These are phyloP conservation scores for Perodicticus potto DNA, from an alignment of 2,797 vertebrate species.

Conservation along the genomic window DNA sequence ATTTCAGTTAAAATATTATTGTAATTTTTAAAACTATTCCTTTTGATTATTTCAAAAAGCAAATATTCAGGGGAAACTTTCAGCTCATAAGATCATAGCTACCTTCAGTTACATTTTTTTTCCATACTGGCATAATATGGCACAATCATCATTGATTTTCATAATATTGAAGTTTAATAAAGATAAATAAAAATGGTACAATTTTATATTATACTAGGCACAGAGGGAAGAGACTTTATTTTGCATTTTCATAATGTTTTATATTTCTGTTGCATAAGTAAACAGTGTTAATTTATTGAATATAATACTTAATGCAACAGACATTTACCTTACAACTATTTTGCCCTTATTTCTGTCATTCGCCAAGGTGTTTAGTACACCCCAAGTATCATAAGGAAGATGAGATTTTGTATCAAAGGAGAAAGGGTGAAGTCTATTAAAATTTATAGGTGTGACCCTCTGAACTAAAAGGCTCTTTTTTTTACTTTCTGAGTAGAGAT, in stretches of 20 bases:
- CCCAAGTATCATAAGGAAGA: background rate
- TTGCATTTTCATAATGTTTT: background rate
- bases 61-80: background rate
- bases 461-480: background rate
- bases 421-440: background rate
- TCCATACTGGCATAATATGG: background rate
- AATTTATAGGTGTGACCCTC: background rate
- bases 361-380: background rate
- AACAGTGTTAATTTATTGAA: background rate
- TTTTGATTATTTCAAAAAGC: constrained; percentile 1
- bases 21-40: background rate
- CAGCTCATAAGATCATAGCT: background rate
- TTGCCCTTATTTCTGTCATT: background rate
- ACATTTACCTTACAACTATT: background rate
- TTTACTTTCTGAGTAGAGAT: background rate
- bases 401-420: background rate
- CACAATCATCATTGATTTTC: background rate
- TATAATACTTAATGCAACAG: background rate
- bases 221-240: background rate
- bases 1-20: too few species aligned
- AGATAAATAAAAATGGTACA: background rate
- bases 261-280: background rate
- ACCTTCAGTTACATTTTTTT: background rate
- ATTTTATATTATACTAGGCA: background rate
- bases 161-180: background rate